A percentile compares a stretch with the other conserved stretches of the same genome.
phyloP scores from a whole-genome alignment of 2,797 vertebrate species.

The Sparidentex hasta region DNA sequence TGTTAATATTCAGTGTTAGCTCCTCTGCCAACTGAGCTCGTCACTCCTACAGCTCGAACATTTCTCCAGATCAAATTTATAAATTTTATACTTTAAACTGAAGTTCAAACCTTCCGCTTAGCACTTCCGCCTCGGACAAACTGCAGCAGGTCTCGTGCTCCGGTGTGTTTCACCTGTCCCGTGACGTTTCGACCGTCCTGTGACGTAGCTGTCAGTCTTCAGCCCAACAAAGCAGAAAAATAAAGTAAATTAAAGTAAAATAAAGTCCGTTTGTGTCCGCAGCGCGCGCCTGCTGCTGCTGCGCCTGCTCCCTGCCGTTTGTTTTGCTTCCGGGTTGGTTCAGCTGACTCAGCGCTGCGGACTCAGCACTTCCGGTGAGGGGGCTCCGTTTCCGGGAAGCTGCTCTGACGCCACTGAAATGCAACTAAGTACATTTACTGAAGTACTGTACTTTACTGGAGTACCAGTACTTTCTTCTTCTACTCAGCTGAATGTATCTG shows the following conservation, averaged over 20 bases:
- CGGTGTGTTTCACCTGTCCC: not conserved
- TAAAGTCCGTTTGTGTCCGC: not conserved
- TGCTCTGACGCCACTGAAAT: too few species aligned
- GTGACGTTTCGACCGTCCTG: not conserved
- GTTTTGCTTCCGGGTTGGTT: constrained; percentile 60
- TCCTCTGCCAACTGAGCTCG: rapidly evolving
- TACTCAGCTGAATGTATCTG: too few species aligned
- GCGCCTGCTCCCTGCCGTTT: constrained; percentile 11
- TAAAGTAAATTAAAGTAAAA: not conserved
- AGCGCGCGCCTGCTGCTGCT: not conserved
- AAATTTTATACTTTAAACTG: not conserved
- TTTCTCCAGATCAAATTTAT: not conserved
- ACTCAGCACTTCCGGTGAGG: constrained; percentile 25
- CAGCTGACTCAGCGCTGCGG: constrained; percentile 56
- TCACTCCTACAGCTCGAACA: rapidly evolving
- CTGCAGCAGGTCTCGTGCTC: constrained; percentile 7
- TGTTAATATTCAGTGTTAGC: not conserved
- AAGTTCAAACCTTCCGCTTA: not conserved
- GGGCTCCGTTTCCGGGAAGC: too few species aligned
- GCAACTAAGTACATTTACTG: too few species aligned
- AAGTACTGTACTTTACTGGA: too few species aligned
- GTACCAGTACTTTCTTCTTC: too few species aligned
- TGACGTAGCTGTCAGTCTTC: not conserved
- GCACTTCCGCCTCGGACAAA: constrained; percentile 48
- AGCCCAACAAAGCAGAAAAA: not conserved